A percentile compares a stretch with the other conserved stretches of the same genome.
These are phyloP conservation scores for Pantala flavescens DNA, from an alignment of 1,140 invertebrate species.

Conservation along the genomic window DNA sequence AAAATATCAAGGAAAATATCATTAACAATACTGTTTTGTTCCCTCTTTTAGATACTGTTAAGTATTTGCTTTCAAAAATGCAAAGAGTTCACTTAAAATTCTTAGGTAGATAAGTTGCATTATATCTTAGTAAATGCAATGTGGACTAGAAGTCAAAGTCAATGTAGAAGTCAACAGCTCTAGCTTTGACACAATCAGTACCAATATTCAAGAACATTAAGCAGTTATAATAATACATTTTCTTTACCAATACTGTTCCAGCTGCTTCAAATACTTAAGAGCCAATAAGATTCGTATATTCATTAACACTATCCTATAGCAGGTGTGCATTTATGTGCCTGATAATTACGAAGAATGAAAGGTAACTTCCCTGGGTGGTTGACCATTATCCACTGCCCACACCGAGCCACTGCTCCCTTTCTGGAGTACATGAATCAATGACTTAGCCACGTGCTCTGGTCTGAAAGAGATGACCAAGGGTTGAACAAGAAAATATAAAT, in stretches of 20 bases:
- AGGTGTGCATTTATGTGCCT: not conserved
- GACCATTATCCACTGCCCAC: constrained; percentile 57
- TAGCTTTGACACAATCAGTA: constrained; percentile 2
- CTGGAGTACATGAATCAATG: constrained; percentile 49
- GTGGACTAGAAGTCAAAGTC: not conserved
- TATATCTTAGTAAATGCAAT: not conserved
- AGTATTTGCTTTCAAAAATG: not conserved
- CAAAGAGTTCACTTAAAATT: not conserved
- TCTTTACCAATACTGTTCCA: not conserved
- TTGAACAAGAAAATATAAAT: not conserved
- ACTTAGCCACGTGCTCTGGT: constrained; percentile 51
- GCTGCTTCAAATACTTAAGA: not conserved
- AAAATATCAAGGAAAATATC: not conserved
- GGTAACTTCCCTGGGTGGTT: constrained; percentile 47
- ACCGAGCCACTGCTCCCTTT: constrained; percentile 56
- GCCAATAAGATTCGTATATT: not conserved
- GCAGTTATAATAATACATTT: not conserved
- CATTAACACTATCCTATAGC: not conserved
- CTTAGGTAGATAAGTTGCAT: not conserved
- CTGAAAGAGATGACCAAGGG: constrained; percentile 34
- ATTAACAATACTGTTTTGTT: not conserved
- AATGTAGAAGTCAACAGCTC: not conserved
- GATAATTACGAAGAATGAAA: constrained; percentile 23
- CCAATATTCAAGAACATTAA: constrained; percentile 7
- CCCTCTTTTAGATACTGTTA: not conserved